Percentiles rank a stretch among this genome's conserved stretches.
Conservation (phyloP, 2,888 invertebrate species). For the Drosophila picticornis region DNA sequence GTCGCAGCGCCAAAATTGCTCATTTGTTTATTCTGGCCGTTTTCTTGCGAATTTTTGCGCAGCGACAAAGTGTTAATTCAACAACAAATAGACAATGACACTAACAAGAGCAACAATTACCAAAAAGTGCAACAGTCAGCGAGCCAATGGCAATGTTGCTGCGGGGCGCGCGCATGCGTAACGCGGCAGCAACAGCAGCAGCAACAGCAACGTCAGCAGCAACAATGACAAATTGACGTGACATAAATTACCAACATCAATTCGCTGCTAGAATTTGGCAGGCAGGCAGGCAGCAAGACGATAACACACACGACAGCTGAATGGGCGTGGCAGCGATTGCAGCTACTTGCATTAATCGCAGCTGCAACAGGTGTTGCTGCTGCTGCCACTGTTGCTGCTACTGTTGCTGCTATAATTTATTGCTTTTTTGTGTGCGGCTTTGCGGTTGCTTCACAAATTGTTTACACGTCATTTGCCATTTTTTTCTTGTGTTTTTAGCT, state of each 20-base stretch:
- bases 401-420: conserved; percentile 6
- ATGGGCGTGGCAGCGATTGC: conserved; percentile 22
- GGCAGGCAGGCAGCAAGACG: neutral
- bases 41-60: conserved; percentile 55
- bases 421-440: conserved; percentile 18
- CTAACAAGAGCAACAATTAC: conserved; percentile 44
- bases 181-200: conserved; percentile 59
- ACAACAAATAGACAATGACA: conserved; percentile 66
- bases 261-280: conserved; percentile 56
- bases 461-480: conserved; percentile 43
- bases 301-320: conserved; percentile 5
- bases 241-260: conserved; percentile 66
- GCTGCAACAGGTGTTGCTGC: conserved; percentile 59
- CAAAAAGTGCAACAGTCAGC: conserved; percentile 49
- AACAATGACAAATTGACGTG: conserved; percentile 49
- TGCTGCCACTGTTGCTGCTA: conserved; percentile 19
- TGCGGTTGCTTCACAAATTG: conserved; percentile 21
- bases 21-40: conserved; percentile 44
- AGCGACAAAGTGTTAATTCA: conserved; percentile 71
- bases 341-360: conserved; percentile 12
- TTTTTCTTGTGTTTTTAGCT: conserved; percentile 9
- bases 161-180: conserved; percentile 70
- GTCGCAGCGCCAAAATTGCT: conserved; percentile 19
- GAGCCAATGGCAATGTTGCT: conserved; percentile 58
- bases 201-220: conserved; percentile 10